These are phyloP conservation scores for Phymatocera aterrima DNA, from an alignment of 2,888 invertebrate species.

Conservation along the genomic window DNA sequence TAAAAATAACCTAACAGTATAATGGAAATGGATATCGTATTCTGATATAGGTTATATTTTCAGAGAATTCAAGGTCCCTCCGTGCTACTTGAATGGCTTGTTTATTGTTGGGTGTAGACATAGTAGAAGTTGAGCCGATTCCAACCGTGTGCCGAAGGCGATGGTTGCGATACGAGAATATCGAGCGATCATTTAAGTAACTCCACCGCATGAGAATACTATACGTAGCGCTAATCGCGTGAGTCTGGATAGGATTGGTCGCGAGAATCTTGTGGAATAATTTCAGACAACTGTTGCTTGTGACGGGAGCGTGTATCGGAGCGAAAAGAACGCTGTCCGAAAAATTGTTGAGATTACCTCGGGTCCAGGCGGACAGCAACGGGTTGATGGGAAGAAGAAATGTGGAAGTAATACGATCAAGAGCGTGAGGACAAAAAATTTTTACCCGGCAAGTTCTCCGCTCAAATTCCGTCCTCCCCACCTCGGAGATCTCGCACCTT, in stretches of 20 bases:
- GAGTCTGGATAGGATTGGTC: not conserved
- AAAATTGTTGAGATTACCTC: not conserved
- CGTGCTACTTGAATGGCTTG: not conserved
- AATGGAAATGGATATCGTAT: not conserved
- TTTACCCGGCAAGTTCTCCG: constrained; percentile 47
- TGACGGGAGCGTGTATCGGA: not conserved
- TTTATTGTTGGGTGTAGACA: not conserved
- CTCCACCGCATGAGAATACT: too few species aligned
- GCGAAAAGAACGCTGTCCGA: not conserved
- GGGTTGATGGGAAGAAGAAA: constrained; percentile 18
- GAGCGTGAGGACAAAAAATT: constrained; percentile 25
- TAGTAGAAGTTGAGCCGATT: not conserved
- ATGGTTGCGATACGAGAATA: not conserved
- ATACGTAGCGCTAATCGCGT: not conserved
- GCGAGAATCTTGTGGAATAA: not conserved
- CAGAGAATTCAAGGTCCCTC: not conserved
- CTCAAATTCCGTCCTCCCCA: constrained; percentile 47
- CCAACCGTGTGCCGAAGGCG: not conserved
- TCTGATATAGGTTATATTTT: not conserved
- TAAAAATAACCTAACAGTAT: not conserved
- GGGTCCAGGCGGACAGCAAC: not conserved
- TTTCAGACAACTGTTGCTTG: too few species aligned
- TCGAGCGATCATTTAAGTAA: too few species aligned
- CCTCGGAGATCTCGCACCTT: constrained; percentile 25
- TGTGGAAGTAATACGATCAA: constrained; percentile 25